Evolutionary conservation across 2,888 invertebrate genomes (phyloP), one percentile per base, ranked within the genome.

Genomic region (Amphimallon solstitiale): DNA sequence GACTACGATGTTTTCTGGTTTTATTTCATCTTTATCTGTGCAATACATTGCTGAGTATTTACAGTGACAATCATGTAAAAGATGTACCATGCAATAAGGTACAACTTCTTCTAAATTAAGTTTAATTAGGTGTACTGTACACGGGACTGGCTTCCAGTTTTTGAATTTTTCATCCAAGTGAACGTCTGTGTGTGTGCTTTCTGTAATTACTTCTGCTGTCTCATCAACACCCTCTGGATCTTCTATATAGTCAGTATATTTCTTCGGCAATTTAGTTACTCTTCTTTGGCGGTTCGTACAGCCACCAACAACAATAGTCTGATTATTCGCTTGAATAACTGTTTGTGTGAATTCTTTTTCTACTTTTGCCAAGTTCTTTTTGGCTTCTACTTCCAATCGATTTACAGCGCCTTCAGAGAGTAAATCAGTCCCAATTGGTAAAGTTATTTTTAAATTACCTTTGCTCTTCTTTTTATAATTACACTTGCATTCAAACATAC

Each of bases 291-390:
- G 75, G 77, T 83, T 81, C 69, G 82, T 80, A 29, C 80, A 81
- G 4, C 84, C 81, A 67, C 89, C 89, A 23, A 91, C 83, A 6
- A 90, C 79, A 71, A 90, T 85, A 52, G 88, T 88, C 79, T 88
- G 87, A 73, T 89, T 86, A 21, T 87, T 87, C 7, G 88, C 86
- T 43, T 89, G 81, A 62, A 91, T 87, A 19, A 91, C 85, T 2
- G 91, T 91, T 73, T 90, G 89, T 12, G 88, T 89, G 79, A 91
- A 91, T 75, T 90, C 90, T 77, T 88, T 86, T 78, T 91, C 91
- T 74, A 88, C 88, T 78, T 87, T 89, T 0, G 90, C 87, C 67
- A 91, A 80, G 65, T 86, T 85, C 45, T 78, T 81, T 73, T 85
- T 86, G 0, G 84, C 84, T 75, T 85, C 82, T 71, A 84, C 83